Percentiles rank a stretch among this genome's conserved stretches.
phyloP scores from a whole-genome alignment of 1,140 invertebrate genomes.

The Lutraria rhynchaena region DNA sequence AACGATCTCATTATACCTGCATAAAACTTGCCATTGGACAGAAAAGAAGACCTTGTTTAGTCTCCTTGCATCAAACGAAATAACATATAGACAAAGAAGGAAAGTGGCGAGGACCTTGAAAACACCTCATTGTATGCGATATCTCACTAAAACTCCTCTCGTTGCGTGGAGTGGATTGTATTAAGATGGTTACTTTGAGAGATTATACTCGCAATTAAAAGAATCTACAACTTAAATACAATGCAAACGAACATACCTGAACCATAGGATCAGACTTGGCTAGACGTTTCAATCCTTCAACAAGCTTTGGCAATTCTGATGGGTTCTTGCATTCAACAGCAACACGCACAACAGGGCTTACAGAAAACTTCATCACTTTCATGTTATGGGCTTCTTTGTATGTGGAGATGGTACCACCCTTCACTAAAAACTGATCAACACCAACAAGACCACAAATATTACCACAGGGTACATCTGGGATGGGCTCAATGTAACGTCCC shows the following conservation, averaged over 20 bases:
- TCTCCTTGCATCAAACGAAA: too few species aligned
- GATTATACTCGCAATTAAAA: too few species aligned
- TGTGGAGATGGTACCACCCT: slow-evolving; percentile 99
- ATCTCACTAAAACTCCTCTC: too few species aligned
- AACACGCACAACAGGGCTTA: slow-evolving; percentile 99
- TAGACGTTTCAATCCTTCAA: slow-evolving; percentile 98
- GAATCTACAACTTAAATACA: neutral
- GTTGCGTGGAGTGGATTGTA: too few species aligned
- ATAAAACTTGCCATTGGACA: too few species aligned
- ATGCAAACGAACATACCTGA: slow-evolving; percentile 73
- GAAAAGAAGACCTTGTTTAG: too few species aligned
- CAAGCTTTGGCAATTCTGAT: slow-evolving; percentile 98
- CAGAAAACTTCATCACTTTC: slow-evolving; percentile 94
- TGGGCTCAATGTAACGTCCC: slow-evolving; percentile 99
- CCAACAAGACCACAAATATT: slow-evolving; percentile 99
- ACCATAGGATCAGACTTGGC: slow-evolving; percentile 99
- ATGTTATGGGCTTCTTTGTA: slow-evolving; percentile 99
- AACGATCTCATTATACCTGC: too few species aligned
- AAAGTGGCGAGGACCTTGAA: too few species aligned
- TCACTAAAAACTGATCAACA: slow-evolving; percentile 99
- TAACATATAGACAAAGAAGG: too few species aligned
- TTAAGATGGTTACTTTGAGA: too few species aligned
- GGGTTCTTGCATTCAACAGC: slow-evolving; percentile 99
- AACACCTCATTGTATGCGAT: too few species aligned
- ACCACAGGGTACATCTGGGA: slow-evolving; percentile 99